Conservation (phyloP, 2,888 invertebrate species). For the Temnothorax ravouxi region DNA sequence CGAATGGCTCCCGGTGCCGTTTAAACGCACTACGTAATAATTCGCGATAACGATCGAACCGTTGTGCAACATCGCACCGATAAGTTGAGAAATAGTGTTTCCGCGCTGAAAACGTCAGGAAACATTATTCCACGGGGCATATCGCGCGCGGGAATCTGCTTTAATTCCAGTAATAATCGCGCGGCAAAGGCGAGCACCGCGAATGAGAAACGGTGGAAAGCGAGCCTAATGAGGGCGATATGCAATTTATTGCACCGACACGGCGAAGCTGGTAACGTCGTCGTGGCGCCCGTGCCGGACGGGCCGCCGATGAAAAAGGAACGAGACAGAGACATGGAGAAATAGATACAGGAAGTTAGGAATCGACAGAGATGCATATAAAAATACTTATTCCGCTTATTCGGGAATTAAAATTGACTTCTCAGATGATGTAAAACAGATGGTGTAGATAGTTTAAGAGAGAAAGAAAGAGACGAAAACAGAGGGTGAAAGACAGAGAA, state of each 20-base stretch:
- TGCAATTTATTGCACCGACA: constrained; percentile 48
- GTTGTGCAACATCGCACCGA: constrained; percentile 46
- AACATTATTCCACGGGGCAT: constrained; percentile 50
- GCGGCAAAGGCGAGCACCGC: constrained; percentile 42
- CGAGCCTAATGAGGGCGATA: constrained; percentile 56
- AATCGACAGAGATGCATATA: not conserved
- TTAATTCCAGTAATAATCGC: constrained; percentile 50
- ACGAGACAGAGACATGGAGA: not conserved
- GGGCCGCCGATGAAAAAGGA: not conserved
- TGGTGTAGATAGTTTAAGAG: not conserved
- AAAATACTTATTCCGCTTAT: constrained; percentile 6
- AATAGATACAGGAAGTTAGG: constrained; percentile 33
- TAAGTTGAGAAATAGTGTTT: constrained; percentile 54
- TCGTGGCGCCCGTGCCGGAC: constrained; percentile 30
- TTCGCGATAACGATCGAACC: constrained; percentile 48
- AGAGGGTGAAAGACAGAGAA: constrained; percentile 9
- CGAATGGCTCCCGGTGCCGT: constrained; percentile 3
- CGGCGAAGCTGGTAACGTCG: constrained; percentile 11
- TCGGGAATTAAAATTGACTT: constrained; percentile 21
- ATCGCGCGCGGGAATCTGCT: constrained; percentile 46
- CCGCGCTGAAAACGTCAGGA: constrained; percentile 44
- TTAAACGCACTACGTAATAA: constrained; percentile 44
- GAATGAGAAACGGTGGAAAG: constrained; percentile 57
- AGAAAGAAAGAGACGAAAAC: not conserved
- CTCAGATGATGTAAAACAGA: not conserved